A percentile compares a stretch with the other conserved stretches of the same genome.
Evolutionary conservation across 2,888 invertebrate species (phyloP).

Genomic region (Hermaeophaga mercurialis): DNA sequence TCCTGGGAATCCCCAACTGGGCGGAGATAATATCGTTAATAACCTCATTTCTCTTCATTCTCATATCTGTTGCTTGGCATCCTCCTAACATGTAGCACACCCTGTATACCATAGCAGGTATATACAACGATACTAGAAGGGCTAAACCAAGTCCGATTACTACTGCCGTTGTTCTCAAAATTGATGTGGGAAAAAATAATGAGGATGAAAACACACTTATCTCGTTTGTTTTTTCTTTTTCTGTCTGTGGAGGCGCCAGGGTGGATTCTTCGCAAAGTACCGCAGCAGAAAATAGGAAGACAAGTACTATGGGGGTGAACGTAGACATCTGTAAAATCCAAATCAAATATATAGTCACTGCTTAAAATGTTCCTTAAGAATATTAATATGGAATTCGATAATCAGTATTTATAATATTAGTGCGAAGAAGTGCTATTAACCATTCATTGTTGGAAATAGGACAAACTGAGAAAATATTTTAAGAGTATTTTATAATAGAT

Average conservation of each 20-base stretch:
- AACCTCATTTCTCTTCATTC: neutral
- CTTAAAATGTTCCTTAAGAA: too few relatives aligned
- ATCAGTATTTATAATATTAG: too few relatives aligned
- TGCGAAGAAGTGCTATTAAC: too few relatives aligned
- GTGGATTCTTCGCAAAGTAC: neutral
- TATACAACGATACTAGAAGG: neutral
- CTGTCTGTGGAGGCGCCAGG: neutral
- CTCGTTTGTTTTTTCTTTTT: neutral
- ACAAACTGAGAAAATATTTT: too few relatives aligned
- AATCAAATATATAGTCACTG: too few relatives aligned
- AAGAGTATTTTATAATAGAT: too few relatives aligned
- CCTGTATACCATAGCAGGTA: neutral
- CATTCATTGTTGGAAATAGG: too few relatives aligned
- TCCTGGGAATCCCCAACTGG: neutral
- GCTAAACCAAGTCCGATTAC: neutral
- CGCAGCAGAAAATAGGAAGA: neutral
- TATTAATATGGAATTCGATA: too few relatives aligned
- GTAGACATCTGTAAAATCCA: constrained; percentile 1
- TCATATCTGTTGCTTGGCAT: neutral
- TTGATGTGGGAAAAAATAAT: neutral
- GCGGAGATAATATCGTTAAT: neutral
- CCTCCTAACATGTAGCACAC: neutral
- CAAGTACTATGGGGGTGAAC: neutral
- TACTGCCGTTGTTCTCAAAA: neutral
- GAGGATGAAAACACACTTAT: neutral